phyloP scores from a whole-genome alignment of 2,797 vertebrate genomes.

The Argyrosomus regius region DNA sequence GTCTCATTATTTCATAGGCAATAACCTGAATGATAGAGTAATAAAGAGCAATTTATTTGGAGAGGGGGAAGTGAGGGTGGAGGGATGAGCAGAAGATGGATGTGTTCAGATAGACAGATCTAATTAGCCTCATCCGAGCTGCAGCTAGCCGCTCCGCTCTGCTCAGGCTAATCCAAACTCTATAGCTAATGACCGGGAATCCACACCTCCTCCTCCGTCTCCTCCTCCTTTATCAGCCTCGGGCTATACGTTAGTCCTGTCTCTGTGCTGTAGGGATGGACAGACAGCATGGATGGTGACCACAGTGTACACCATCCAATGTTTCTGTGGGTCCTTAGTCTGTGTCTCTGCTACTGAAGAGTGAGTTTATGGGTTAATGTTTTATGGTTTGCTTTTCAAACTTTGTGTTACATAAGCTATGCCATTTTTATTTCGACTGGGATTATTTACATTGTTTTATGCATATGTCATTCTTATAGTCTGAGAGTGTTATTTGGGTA shows the following conservation, averaged over 20 bases:
- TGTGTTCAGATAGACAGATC: conserved; percentile 82
- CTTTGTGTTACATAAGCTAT: neutral
- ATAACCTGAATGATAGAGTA: conserved; percentile 86
- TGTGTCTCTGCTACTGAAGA: neutral
- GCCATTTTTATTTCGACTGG: neutral
- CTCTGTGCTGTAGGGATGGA: conserved; percentile 10
- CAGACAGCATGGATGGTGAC: neutral
- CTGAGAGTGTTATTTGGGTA: neutral
- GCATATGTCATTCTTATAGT: neutral
- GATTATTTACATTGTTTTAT: neutral
- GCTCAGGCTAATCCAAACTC: conserved; percentile 58
- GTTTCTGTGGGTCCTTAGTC: neutral
- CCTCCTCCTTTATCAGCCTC: conserved; percentile 14
- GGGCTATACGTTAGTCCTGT: neutral
- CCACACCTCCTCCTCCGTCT: conserved; percentile 14
- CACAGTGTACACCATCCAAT: neutral
- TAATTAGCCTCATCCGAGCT: conserved; percentile 80
- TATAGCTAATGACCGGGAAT: conserved; percentile 70
- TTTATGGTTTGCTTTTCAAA: neutral
- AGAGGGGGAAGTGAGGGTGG: conserved; percentile 64
- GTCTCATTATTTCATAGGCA: conserved; percentile 85
- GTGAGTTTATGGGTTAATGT: neutral
- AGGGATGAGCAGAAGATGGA: conserved; percentile 75
- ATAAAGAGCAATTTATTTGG: conserved; percentile 88
- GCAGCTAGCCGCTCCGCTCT: conserved; percentile 47